A percentile compares a stretch with the other conserved stretches of the same genome.
phyloP scores from a whole-genome alignment of 1,140 invertebrate genomes.

The Pristionchus pacificus region DNA sequence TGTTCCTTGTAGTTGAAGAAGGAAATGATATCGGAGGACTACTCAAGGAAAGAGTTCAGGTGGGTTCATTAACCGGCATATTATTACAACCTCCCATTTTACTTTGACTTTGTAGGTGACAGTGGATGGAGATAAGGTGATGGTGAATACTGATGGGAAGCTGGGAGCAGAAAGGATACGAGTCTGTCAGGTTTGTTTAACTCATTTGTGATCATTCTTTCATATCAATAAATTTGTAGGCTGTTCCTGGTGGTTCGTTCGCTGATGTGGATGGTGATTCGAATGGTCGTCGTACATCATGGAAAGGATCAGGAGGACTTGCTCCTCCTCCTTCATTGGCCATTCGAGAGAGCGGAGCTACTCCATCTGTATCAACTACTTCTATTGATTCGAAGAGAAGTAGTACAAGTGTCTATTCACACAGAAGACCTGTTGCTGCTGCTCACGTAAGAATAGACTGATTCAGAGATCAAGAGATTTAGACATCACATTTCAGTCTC shows the following conservation, averaged over 20 bases:
- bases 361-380: background rate
- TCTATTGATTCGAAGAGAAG: background rate
- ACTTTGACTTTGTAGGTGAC: conserved; percentile 7
- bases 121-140: conserved; percentile 7
- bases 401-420: background rate
- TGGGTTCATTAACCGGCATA: background rate
- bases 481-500: background rate
- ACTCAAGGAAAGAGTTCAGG: conserved; percentile 3
- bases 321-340: background rate
- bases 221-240: background rate
- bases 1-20: conserved; percentile 10
- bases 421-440: background rate
- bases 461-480: background rate
- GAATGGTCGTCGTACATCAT: too few species aligned
- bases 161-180: background rate
- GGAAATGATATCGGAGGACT: background rate
- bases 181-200: conserved; percentile 1
- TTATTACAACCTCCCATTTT: background rate
- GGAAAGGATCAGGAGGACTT: too few species aligned
- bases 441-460: too few species aligned
- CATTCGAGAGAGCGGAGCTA: background rate
- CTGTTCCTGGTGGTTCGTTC: background rate
- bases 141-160: conserved; percentile 2
- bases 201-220: background rate
- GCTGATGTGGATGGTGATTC: background rate